These are phyloP conservation scores for Aleadryas rufinucha DNA, from an alignment of 2,113 vertebrate species.

Conservation along the genomic window DNA sequence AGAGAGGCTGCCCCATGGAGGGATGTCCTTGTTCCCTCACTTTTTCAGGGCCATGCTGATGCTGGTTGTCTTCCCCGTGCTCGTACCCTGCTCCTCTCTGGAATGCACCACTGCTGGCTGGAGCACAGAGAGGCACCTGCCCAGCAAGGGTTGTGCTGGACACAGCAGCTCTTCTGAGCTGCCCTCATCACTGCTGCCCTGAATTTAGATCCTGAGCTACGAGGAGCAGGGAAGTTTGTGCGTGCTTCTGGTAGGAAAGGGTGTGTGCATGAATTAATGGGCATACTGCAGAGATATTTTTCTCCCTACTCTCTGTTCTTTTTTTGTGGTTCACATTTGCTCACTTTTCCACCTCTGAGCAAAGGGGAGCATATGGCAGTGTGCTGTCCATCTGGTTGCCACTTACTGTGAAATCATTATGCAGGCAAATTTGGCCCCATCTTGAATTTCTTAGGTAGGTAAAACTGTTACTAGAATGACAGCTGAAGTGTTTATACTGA, in stretches of 20 bases:
- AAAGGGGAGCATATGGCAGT: constrained; percentile 21
- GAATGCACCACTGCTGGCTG: rapidly evolving
- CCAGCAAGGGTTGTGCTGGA: neutral
- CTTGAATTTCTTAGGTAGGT: neutral
- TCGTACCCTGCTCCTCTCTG: neutral
- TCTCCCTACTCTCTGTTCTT: neutral
- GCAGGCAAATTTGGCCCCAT: constrained; percentile 18
- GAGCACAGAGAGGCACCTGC: neutral
- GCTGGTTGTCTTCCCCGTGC: neutral
- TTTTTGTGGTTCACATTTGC: neutral
- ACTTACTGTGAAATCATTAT: constrained; percentile 18
- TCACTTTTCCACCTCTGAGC: constrained; percentile 10
- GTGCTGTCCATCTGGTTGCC: constrained; percentile 41
- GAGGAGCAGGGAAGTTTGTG: neutral
- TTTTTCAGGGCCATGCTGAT: rapidly evolving
- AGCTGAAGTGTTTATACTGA: constrained; percentile 13
- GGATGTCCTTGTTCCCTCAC: neutral
- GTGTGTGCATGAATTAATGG: neutral
- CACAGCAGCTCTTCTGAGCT: neutral
- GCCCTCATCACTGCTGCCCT: rapidly evolving
- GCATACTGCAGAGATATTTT: neutral
- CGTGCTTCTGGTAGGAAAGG: neutral
- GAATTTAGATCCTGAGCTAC: rapidly evolving
- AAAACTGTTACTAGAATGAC: constrained; percentile 1
- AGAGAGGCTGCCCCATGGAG: neutral